A percentile compares a stretch with the other conserved stretches of the same genome.
These are phyloP conservation scores for Leptoteleia sp. DNA, from an alignment of 1,140 invertebrate genomes.

Conservation along the genomic window DNA sequence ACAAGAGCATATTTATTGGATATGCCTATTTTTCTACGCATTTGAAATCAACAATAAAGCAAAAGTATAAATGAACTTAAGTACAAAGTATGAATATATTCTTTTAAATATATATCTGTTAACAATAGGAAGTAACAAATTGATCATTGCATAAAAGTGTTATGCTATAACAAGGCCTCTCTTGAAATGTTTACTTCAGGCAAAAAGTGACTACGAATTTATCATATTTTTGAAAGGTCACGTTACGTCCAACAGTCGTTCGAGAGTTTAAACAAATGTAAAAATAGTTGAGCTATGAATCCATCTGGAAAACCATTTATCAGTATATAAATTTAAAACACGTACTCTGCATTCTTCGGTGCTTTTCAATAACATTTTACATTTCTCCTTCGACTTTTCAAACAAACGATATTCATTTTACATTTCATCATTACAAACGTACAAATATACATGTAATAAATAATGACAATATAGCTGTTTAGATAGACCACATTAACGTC, in stretches of 20 bases:
- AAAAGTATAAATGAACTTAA: too few relatives aligned
- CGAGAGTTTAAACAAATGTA: conserved; percentile 54
- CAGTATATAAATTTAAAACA: conserved; percentile 51
- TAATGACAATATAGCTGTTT: too few relatives aligned
- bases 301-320: conserved; percentile 54
- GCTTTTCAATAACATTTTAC: conserved; percentile 53
- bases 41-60: too few relatives aligned
- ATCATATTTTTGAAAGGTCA: conserved; percentile 54
- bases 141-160: conserved; percentile 40
- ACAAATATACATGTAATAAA: too few relatives aligned
- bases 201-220: conserved; percentile 59
- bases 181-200: conserved; percentile 52
- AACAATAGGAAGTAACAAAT: conserved; percentile 18
- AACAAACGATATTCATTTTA: conserved; percentile 24
- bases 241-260: conserved; percentile 42
- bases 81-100: neutral
- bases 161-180: conserved; percentile 38
- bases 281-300: conserved; percentile 48
- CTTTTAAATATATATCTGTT: conserved; percentile 18
- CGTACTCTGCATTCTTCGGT: conserved; percentile 30
- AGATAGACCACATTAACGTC: too few relatives aligned
- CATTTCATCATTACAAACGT: too few relatives aligned
- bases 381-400: conserved; percentile 23
- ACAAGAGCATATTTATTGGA: too few relatives aligned
- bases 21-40: too few relatives aligned